Evolutionary conservation across 2,888 invertebrate genomes (phyloP), one percentile per base, ranked within the genome.

Genomic region (Ophion ellenae): DNA sequence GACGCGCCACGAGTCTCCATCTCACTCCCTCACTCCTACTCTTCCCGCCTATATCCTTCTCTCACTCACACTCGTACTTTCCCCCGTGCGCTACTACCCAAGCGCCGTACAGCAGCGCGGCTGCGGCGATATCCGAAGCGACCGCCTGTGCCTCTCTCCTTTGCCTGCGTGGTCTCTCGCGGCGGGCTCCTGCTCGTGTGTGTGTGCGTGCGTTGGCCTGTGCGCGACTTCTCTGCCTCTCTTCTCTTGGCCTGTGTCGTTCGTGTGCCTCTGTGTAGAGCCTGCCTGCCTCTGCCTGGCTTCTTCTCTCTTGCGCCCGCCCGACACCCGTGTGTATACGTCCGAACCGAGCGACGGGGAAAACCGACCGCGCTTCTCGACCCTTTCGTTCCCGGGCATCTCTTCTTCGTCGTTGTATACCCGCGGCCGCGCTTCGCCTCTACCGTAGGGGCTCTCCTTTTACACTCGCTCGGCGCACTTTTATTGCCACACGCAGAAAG

Each of bases 371-470:
- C 75, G 77, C 78, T 77, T 70, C 71, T 57, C 84, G 86, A 85
- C 86, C 84, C 86, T 86, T 53, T 86, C 86, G 86, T 86, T 83
- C 84, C 84, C 85, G 86, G 84, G 86, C 84, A 83, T 79, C 75
- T 82, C 81, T 81, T 70, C 76, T 76, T 71, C 83, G 53, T 53
- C 53, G 77, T 83, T 74, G 77, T 76, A 83, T 66, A 81, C 64
- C 83, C 76, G 53, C 53, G 57, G 83, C 53, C 82, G 83, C 71
- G 83, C 71, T 70, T 77, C 17, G 83, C 70, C 83, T 81, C 81
- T 81, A 69, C 32, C 71, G 71, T 7, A 32, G 47, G 53, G 47
- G 53, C 64, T 45, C 79, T 79, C 59, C 20, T 61, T 28, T 61
- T 59, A 53, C 53, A 53, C 28, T 59, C 70, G 45, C 71, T 63